Percentiles rank a stretch among this genome's conserved stretches.
These are phyloP conservation scores for Tenthredo livida DNA, from an alignment of 2,888 invertebrate genomes.

Conservation along the genomic window DNA sequence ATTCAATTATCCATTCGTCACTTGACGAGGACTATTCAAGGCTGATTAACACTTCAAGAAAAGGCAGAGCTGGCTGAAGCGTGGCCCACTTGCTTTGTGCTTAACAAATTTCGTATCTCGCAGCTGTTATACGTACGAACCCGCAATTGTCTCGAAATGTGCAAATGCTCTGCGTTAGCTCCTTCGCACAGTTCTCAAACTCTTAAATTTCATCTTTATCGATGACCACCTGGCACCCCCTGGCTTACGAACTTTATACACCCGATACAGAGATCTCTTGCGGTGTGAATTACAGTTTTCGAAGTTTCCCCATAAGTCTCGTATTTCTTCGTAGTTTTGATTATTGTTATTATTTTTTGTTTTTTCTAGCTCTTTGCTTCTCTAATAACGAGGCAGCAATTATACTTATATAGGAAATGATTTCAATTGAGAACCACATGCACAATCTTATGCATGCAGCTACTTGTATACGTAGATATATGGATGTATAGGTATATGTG, in stretches of 20 bases:
- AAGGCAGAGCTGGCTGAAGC: conserved; percentile 55
- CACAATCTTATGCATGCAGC: background rate
- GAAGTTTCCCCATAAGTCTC: background rate
- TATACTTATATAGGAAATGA: no score
- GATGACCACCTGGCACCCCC: conserved; percentile 22
- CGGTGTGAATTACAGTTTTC: background rate
- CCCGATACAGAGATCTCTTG: background rate
- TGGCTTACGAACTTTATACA: background rate
- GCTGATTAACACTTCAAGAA: conserved; percentile 4
- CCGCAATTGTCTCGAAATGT: background rate
- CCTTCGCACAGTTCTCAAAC: conserved; percentile 9
- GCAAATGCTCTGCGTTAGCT: background rate
- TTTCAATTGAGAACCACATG: conserved; percentile 27
- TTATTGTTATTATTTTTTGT: background rate
- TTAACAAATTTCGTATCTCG: conserved; percentile 68
- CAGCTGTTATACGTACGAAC: conserved; percentile 74
- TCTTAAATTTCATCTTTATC: conserved; percentile 12
- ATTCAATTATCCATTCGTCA: background rate
- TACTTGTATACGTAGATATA: background rate
- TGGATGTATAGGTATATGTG: background rate
- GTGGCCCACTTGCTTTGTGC: conserved; percentile 71
- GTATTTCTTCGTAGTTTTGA: background rate
- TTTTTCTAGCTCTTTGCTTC: background rate
- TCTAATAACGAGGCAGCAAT: background rate
- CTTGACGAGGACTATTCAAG: background rate